Percentiles rank a stretch among this genome's conserved stretches.
Evolutionary conservation across 1,140 invertebrate genomes (phyloP).

Genomic region (Drosophila melanica): DNA sequence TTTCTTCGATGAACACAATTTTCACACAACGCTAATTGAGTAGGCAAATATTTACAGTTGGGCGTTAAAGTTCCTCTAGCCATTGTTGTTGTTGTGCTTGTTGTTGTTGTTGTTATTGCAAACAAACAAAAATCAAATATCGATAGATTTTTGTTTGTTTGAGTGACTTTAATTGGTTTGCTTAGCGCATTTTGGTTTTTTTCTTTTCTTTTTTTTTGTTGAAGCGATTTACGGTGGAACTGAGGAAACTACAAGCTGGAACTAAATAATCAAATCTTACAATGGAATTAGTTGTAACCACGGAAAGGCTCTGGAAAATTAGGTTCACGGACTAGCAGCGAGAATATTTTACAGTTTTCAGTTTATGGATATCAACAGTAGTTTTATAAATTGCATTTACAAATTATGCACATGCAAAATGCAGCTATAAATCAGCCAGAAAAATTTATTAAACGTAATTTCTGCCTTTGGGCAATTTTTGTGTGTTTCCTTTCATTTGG

Average conservation of each 20-base stretch:
- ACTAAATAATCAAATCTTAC: background rate
- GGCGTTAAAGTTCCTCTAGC: conserved; percentile 45
- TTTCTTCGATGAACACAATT: conserved; percentile 44
- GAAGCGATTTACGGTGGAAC: background rate
- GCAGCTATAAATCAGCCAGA: conserved; percentile 46
- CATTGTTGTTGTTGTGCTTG: conserved; percentile 17
- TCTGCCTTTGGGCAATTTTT: conserved; percentile 41
- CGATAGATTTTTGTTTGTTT: conserved; percentile 43
- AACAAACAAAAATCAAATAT: conserved; percentile 39
- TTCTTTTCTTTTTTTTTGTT: background rate
- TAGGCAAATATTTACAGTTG: conserved; percentile 65
- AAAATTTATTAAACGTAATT: conserved; percentile 63
- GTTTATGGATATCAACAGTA: background rate
- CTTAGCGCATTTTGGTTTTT: conserved; percentile 54
- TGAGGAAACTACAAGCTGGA: conserved; percentile 25
- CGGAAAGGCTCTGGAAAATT: too few relatives aligned
- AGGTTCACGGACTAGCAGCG: too few relatives aligned
- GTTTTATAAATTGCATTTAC: conserved; percentile 25
- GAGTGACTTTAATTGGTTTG: conserved; percentile 70
- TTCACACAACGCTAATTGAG: conserved; percentile 75
- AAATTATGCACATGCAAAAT: conserved; percentile 42
- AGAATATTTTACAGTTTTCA: too few relatives aligned
- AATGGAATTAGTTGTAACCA: background rate
- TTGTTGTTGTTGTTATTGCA: conserved; percentile 17
- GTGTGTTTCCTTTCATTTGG: conserved; percentile 33